phyloP scores from a whole-genome alignment of 1,140 invertebrate species.

The Arctopsyche grandis region DNA sequence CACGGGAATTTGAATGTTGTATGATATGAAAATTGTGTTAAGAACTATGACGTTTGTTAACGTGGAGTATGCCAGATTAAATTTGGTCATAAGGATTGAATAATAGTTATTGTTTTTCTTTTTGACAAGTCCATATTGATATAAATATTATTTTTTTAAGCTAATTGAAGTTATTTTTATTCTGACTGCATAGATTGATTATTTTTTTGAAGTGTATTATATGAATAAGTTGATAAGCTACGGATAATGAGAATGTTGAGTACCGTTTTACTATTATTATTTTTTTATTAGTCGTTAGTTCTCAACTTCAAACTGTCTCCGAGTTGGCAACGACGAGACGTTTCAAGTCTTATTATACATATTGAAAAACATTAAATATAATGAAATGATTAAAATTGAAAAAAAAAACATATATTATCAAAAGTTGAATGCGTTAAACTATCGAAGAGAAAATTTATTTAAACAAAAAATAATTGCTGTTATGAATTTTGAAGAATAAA shows the following conservation, averaged over 20 bases:
- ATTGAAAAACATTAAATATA: constrained; percentile 14
- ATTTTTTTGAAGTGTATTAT: constrained; percentile 54
- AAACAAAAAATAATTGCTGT: constrained; percentile 53
- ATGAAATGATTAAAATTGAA: constrained; percentile 19
- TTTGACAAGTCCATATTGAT: constrained; percentile 41
- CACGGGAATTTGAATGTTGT: constrained; percentile 18
- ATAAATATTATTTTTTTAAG: constrained; percentile 48
- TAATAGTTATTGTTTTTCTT: background rate
- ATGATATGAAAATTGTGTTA: background rate
- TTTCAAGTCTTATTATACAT: constrained; percentile 44
- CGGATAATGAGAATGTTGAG: constrained; percentile 45
- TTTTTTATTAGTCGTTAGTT: constrained; percentile 47
- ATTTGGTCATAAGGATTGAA: too few species aligned
- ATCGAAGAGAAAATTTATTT: constrained; percentile 55
- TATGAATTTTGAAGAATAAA: constrained; percentile 41
- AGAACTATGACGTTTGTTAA: background rate
- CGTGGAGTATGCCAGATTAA: background rate
- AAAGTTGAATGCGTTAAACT: constrained; percentile 50
- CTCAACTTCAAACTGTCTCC: constrained; percentile 26
- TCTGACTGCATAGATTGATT: constrained; percentile 53
- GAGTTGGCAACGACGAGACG: constrained; percentile 10
- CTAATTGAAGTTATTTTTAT: constrained; percentile 43
- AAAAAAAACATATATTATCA: constrained; percentile 39
- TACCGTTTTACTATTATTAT: constrained; percentile 45
- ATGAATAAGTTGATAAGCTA: constrained; percentile 49